Conservation (phyloP, 2,113 vertebrate species). For the Tupaia chinensis region DNA sequence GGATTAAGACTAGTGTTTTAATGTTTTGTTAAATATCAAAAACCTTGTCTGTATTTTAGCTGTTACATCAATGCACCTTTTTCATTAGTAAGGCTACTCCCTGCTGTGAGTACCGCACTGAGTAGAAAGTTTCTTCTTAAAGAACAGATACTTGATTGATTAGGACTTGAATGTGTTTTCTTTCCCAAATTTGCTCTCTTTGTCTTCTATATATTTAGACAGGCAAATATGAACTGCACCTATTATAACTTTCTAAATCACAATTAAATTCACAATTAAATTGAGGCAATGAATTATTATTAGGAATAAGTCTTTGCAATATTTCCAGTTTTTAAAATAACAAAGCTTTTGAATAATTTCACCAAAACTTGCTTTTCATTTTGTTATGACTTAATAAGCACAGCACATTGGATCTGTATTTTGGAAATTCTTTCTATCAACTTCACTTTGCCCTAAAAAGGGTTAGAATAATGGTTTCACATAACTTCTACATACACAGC, state of each 20-base stretch:
- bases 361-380: constrained; percentile 9
- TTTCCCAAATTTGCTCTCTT: background rate
- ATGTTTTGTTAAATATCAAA: background rate
- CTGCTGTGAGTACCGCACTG: background rate
- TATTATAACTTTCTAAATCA: background rate
- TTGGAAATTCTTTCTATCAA: constrained; percentile 36
- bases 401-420: background rate
- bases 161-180: background rate
- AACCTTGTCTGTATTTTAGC: background rate
- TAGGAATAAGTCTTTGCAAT: constrained; percentile 1
- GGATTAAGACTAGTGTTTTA: background rate
- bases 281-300: background rate
- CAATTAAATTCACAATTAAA: background rate
- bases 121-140: background rate
- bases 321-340: constrained; percentile 55
- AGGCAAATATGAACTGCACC: background rate
- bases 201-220: background rate
- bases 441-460: background rate
- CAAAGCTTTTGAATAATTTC: constrained; percentile 36
- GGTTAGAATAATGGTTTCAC: background rate
- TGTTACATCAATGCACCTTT: background rate
- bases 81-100: background rate
- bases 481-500: constrained; percentile 49
- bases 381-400: constrained; percentile 12
- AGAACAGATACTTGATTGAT: background rate